Percentiles rank a stretch among this genome's conserved stretches.
phyloP scores from a whole-genome alignment of 1,140 invertebrate genomes.

The Hestina assimilis region DNA sequence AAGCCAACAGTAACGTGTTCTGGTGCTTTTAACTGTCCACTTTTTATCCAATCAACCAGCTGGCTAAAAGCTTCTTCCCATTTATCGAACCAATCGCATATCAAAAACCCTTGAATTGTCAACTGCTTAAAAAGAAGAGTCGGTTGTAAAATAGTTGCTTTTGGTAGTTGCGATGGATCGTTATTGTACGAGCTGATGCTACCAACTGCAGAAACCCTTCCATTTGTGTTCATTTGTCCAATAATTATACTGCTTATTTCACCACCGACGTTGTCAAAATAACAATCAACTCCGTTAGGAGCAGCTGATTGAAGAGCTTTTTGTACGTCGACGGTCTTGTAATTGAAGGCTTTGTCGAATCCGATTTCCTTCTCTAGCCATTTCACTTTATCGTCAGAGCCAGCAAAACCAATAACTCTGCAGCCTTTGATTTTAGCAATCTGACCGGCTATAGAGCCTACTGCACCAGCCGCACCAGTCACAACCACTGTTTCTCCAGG shows the following conservation, averaged over 20 bases:
- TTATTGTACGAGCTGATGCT: slow-evolving; percentile 79
- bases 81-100: slow-evolving; percentile 32
- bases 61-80: slow-evolving; percentile 72
- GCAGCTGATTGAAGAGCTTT: slow-evolving; percentile 79
- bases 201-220: slow-evolving; percentile 81
- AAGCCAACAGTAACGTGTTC: slow-evolving; percentile 80
- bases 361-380: slow-evolving; percentile 83
- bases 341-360: slow-evolving; percentile 87
- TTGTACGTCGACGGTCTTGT: slow-evolving; percentile 81
- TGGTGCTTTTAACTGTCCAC: slow-evolving; percentile 76
- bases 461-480: slow-evolving; percentile 82
- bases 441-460: slow-evolving; percentile 86
- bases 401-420: slow-evolving; percentile 85
- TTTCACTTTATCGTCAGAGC: slow-evolving; percentile 84
- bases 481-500: slow-evolving; percentile 84
- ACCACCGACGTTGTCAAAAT: slow-evolving; percentile 82
- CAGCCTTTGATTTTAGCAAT: slow-evolving; percentile 86
- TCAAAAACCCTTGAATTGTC: slow-evolving; percentile 74
- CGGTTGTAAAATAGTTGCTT: slow-evolving; percentile 75
- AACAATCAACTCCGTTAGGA: slow-evolving; percentile 83
- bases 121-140: slow-evolving; percentile 68
- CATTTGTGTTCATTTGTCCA: slow-evolving; percentile 80
- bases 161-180: slow-evolving; percentile 34
- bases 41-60: slow-evolving; percentile 73
- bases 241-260: slow-evolving; percentile 80